Conservation (phyloP, 2,113 vertebrate species). For the Phaethornis superciliosus region DNA sequence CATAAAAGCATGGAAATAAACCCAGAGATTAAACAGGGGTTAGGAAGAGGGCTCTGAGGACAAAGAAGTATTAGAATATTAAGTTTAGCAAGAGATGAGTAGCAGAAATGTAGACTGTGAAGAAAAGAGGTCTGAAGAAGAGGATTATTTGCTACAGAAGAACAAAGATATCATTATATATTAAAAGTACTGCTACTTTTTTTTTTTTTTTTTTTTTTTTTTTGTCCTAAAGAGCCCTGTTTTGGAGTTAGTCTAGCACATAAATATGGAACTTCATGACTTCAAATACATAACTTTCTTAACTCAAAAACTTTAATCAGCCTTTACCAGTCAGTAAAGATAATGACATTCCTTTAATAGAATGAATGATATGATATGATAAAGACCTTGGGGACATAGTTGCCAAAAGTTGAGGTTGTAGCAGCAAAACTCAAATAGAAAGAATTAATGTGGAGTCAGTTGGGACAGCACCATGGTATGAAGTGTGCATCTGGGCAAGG, state of each 20-base stretch:
- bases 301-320: not conserved
- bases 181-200: not conserved
- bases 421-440: constrained; percentile 8
- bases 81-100: not conserved
- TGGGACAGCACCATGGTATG: not conserved
- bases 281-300: not conserved
- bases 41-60: not conserved
- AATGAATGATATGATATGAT: constrained; percentile 17
- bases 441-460: constrained; percentile 22
- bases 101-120: not conserved
- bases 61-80: not conserved
- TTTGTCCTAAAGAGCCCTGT: not conserved
- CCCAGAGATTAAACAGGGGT: not conserved
- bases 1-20: not conserved
- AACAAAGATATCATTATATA: not conserved
- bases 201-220: not conserved
- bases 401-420: constrained; percentile 3
- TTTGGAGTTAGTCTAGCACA: not conserved
- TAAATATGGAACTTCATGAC: not conserved
- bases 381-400: not conserved
- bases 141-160: not conserved
- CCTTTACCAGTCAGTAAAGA: constrained; percentile 4
- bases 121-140: not conserved
- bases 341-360: not conserved
- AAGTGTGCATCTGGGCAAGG: constrained; percentile 21